A percentile compares a stretch with the other conserved stretches of the same genome.
Conservation (phyloP, 2,797 vertebrate genomes). For the Prunella strophiata region DNA sequence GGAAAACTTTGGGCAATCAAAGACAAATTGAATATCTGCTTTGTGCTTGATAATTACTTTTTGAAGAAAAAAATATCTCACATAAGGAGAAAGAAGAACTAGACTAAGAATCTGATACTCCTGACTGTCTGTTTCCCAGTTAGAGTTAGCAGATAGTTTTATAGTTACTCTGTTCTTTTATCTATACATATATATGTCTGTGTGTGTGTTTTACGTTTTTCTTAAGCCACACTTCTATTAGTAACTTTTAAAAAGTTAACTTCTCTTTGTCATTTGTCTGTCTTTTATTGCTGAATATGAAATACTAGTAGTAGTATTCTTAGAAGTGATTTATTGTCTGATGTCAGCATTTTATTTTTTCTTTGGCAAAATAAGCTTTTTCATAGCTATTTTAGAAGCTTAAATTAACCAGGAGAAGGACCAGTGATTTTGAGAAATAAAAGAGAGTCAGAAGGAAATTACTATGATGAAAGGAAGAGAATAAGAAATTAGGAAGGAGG, state of each 20-base stretch:
- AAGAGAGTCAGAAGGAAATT: not conserved
- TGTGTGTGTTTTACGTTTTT: not conserved
- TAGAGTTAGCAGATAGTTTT: not conserved
- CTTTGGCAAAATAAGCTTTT: not conserved
- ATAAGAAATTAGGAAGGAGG: not conserved
- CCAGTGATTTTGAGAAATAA: not conserved
- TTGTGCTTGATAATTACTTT: not conserved
- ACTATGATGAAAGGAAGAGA: not conserved
- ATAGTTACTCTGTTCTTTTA: not conserved
- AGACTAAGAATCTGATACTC: not conserved
- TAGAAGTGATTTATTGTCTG: slow-evolving; percentile 1
- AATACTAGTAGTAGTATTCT: not conserved
- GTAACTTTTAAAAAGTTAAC: not conserved
- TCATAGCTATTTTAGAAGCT: not conserved
- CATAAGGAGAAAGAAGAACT: not conserved
- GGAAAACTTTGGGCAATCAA: not conserved
- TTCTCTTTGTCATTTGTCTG: not conserved
- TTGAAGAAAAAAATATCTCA: not conserved
- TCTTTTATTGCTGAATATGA: not conserved
- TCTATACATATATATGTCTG: not conserved
- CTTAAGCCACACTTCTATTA: not conserved
- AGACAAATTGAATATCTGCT: not conserved
- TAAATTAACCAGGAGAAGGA: not conserved
- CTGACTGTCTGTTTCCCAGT: not conserved
- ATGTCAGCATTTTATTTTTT: not conserved